These are phyloP conservation scores for Yponomeuta sedellus DNA, from an alignment of 2,888 invertebrate species.

Conservation along the genomic window DNA sequence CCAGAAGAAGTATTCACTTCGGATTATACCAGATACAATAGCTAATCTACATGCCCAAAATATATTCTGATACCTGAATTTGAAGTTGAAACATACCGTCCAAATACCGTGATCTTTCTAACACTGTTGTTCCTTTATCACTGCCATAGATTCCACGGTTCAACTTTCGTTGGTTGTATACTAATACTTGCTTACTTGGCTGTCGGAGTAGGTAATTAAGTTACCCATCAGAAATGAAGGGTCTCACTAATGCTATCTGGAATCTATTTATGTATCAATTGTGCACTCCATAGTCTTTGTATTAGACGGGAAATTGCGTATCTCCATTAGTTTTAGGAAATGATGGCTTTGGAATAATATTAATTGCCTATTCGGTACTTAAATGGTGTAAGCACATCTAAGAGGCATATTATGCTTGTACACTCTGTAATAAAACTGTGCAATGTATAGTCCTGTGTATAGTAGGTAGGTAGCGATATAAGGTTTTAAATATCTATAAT, in stretches of 20 bases:
- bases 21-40: conserved; percentile 42
- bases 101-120: conserved; percentile 38
- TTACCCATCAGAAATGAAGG: conserved; percentile 65
- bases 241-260: conserved; percentile 48
- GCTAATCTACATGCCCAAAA: conserved; percentile 69
- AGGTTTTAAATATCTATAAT: no score
- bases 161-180: conserved; percentile 31
- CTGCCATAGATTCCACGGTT: conserved; percentile 16
- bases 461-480: no score
- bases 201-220: conserved; percentile 65
- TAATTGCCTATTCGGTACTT: neutral
- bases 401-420: neutral
- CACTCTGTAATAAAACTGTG: no score
- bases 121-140: conserved; percentile 20
- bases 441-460: no score
- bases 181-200: conserved; percentile 41
- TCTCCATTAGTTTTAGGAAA: conserved; percentile 7
- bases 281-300: conserved; percentile 39
- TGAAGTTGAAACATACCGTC: conserved; percentile 33
- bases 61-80: conserved; percentile 51
- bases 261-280: conserved; percentile 63
- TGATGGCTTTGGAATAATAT: conserved; percentile 1
- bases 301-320: conserved; percentile 28
- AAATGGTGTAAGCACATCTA: neutral
- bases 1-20: neutral